A percentile compares a stretch with the other conserved stretches of the same genome.
Evolutionary conservation across 2,888 invertebrate species (phyloP).

Genomic region (Reticulitermes lucifugus): DNA sequence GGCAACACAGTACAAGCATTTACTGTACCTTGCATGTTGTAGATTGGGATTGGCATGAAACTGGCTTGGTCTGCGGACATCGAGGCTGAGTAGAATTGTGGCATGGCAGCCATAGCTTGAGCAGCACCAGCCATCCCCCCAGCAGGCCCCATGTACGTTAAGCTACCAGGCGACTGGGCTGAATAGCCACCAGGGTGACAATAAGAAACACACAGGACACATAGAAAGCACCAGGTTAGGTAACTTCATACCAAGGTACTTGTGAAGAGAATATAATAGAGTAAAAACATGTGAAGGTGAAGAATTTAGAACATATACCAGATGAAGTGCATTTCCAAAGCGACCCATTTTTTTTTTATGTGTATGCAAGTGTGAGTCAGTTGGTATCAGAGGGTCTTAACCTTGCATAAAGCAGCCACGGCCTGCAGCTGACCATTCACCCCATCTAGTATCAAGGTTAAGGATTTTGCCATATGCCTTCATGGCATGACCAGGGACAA

Average conservation of each 20-base stretch:
- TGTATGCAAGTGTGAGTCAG: too few relatives aligned
- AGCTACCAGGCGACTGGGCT: conserved; percentile 48
- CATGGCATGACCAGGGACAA: too few relatives aligned
- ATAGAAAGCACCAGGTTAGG: conserved; percentile 8
- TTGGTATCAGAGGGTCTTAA: too few relatives aligned
- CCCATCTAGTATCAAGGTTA: too few relatives aligned
- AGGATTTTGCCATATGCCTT: too few relatives aligned
- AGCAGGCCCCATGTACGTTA: conserved; percentile 48
- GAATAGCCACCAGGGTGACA: not conserved
- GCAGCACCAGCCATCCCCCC: conserved; percentile 56
- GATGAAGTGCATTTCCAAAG: not conserved
- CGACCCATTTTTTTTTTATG: too few relatives aligned
- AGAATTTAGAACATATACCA: not conserved
- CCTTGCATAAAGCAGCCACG: too few relatives aligned
- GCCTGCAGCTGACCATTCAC: too few relatives aligned
- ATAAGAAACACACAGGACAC: not conserved
- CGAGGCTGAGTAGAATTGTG: conserved; percentile 45
- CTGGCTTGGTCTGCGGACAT: conserved; percentile 64
- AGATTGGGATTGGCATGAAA: conserved; percentile 64
- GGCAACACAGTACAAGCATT: not conserved
- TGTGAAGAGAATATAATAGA: not conserved
- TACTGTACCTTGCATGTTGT: conserved; percentile 73
- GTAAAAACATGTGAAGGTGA: not conserved
- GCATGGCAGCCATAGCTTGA: conserved; percentile 57
- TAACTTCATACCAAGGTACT: not conserved